Conservation (phyloP, 2,113 vertebrate genomes). For the Nematolebias whitei region DNA sequence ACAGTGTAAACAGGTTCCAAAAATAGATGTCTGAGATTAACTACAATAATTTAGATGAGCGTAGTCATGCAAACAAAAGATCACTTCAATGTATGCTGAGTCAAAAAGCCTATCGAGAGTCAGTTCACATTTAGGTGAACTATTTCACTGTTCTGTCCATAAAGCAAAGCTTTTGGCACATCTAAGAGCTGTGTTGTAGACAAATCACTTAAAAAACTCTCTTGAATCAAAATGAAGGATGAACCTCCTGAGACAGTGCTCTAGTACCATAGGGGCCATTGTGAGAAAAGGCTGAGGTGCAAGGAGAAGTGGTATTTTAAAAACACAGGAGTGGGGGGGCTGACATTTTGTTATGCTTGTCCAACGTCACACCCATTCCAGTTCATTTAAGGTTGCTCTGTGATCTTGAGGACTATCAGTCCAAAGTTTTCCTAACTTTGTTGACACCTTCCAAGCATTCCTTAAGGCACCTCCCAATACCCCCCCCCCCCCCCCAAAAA, state of each 20-base stretch:
- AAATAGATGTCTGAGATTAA: slow-evolving; percentile 61
- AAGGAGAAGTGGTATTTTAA: slow-evolving; percentile 48
- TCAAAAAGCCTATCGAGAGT: slow-evolving; percentile 38
- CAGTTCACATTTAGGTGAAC: slow-evolving; percentile 30
- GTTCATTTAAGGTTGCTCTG: slow-evolving; percentile 35
- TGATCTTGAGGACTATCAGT: slow-evolving; percentile 63
- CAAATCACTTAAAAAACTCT: slow-evolving; percentile 61
- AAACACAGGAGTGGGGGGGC: slow-evolving; percentile 30
- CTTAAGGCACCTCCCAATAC: slow-evolving; percentile 64
- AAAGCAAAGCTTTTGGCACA: slow-evolving; percentile 74
- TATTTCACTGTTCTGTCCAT: slow-evolving; percentile 33
- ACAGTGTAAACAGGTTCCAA: slow-evolving; percentile 45
- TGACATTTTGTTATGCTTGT: slow-evolving; percentile 24
- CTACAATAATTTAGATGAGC: slow-evolving; percentile 54
- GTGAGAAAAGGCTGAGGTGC: slow-evolving; percentile 56
- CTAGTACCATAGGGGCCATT: slow-evolving; percentile 29
- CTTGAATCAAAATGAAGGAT: slow-evolving; percentile 19
- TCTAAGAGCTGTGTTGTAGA: slow-evolving; percentile 61
- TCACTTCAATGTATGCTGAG: slow-evolving; percentile 38
- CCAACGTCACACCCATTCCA: slow-evolving; percentile 5
- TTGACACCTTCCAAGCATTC: slow-evolving; percentile 76
- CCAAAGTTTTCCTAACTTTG: slow-evolving; percentile 43
- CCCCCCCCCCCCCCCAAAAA: slow-evolving; percentile 45
- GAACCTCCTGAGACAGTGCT: slow-evolving; percentile 49
- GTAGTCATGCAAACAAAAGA: slow-evolving; percentile 57